A percentile compares a stretch with the other conserved stretches of the same genome.
Conservation (phyloP, 53 echinoderm and acorn worm genomes). For the Holothuria leucospilota region DNA sequence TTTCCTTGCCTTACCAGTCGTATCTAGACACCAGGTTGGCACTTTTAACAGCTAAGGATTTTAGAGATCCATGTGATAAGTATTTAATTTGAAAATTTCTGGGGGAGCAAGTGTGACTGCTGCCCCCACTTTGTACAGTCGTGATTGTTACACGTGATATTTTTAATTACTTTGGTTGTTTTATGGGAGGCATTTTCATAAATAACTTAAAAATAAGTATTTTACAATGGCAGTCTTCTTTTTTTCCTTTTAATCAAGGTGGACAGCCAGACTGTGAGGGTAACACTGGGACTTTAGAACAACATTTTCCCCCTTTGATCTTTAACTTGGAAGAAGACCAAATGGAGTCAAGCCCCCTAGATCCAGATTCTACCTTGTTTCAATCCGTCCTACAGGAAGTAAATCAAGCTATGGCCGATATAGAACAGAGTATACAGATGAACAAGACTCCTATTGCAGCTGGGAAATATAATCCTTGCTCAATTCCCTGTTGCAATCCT, state of each 20-base stretch:
- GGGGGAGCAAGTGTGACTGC: too few relatives aligned
- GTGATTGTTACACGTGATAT: too few relatives aligned
- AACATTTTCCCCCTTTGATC: slow-evolving; percentile 69
- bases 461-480: slow-evolving; percentile 3
- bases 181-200: too few relatives aligned
- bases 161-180: too few relatives aligned
- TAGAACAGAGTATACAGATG: slow-evolving; percentile 25
- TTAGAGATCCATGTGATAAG: too few relatives aligned
- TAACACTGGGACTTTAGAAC: slow-evolving; percentile 8
- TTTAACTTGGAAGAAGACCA: slow-evolving; percentile 64
- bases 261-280: slow-evolving; percentile 59
- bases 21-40: too few relatives aligned
- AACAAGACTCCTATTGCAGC: slow-evolving; percentile 71
- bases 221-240: too few relatives aligned
- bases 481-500: slow-evolving; percentile 65
- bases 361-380: slow-evolving; percentile 14
- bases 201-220: too few relatives aligned
- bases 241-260: slow-evolving; percentile 13
- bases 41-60: too few relatives aligned
- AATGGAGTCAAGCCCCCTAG: slow-evolving; percentile 52
- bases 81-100: too few relatives aligned
- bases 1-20: too few relatives aligned
- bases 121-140: too few relatives aligned
- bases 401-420: slow-evolving; percentile 13
- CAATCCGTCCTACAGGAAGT: slow-evolving; percentile 13